Base-by-base conservation (phyloP, 2,113 vertebrate genomes). In the Tupaia tana region DNA sequence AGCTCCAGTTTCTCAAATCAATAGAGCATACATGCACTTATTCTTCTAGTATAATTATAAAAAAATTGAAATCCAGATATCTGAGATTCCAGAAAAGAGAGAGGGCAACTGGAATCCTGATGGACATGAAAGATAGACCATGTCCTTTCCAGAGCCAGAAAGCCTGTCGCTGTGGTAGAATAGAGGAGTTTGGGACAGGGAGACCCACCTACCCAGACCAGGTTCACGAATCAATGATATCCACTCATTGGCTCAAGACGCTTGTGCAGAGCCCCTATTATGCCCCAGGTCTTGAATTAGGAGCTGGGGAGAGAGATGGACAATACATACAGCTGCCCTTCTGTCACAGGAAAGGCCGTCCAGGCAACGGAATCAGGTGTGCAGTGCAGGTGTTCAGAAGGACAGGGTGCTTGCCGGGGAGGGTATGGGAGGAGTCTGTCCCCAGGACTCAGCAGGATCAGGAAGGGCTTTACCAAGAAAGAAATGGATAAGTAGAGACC, bases 31-130 rank as follows among this genome's bases (percentile, higher is more conserved):
- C 18, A 78, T 78, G 89, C 4, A n/a, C 14, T 69, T 34, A n/a
- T 89, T 29, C n/a, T 86, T 86, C 66, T 79, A 25, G 7, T 89
- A 11, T 73, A 82, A 75, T 27, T 74, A 67, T 52, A 93, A 93
- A 69, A n/a, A 92, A 92, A 52, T 56, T 25, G 7, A 22, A 52
- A 29, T 75, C 25, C 86, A 89, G 67, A 59, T 19, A 43, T 16
- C 13, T 29, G 86, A 90, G 67, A 86, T 69, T 34, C 70, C 31
- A 90, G n/a, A 70, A 86, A 9, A 86, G 24, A 67, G 59, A 85
- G 27, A 87, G 14, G 19, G 54, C 64, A 70, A 27, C 64, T 80
- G 43, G 29, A 10, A 61, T 52, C 27, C 2, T 34, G 19, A 43
- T 13, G 31, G 66, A 43, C 20, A 71, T 34, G 52, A 14, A 20